Evolutionary conservation across 2,113 vertebrate species (phyloP).

Genomic region (Sylvilagus bachmani): DNA sequence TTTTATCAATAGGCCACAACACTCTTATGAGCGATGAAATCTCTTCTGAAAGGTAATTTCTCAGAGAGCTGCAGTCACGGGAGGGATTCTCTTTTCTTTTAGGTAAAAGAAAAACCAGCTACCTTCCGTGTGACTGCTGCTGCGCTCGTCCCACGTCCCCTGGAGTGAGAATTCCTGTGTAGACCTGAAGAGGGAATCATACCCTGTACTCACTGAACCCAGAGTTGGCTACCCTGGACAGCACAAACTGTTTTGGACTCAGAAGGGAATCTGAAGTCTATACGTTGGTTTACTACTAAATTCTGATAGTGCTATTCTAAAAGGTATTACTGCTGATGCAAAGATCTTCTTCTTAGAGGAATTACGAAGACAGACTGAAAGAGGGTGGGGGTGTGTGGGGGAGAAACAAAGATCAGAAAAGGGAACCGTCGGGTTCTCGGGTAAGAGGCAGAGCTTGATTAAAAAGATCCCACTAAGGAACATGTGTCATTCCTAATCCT

Average conservation of each 20-base stretch:
- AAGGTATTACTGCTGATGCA: constrained; percentile 79
- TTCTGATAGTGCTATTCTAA: constrained; percentile 80
- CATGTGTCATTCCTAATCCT: constrained; percentile 43
- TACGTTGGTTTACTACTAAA: constrained; percentile 76
- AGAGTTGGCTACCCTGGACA: constrained; percentile 70
- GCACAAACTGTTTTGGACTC: constrained; percentile 78
- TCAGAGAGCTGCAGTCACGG: constrained; percentile 82
- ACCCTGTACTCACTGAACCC: constrained; percentile 73
- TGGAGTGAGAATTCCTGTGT: constrained; percentile 79
- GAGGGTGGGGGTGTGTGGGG: constrained; percentile 3
- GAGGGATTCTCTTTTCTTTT: constrained; percentile 79
- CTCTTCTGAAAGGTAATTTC: constrained; percentile 83
- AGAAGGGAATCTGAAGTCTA: constrained; percentile 72
- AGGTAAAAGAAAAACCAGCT: constrained; percentile 73
- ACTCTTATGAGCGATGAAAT: constrained; percentile 83
- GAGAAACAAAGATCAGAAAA: constrained; percentile 60
- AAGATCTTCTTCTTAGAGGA: constrained; percentile 77
- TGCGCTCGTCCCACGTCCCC: constrained; percentile 82
- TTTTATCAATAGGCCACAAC: constrained; percentile 85
- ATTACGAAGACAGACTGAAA: constrained; percentile 62
- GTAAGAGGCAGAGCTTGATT: constrained; percentile 75
- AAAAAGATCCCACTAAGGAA: constrained; percentile 74
- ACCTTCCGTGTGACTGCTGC: constrained; percentile 74
- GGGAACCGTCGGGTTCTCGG: constrained; percentile 62
- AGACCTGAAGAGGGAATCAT: constrained; percentile 77